phyloP scores from a whole-genome alignment of 2,888 invertebrate species.

The Agonum fuliginosum region DNA sequence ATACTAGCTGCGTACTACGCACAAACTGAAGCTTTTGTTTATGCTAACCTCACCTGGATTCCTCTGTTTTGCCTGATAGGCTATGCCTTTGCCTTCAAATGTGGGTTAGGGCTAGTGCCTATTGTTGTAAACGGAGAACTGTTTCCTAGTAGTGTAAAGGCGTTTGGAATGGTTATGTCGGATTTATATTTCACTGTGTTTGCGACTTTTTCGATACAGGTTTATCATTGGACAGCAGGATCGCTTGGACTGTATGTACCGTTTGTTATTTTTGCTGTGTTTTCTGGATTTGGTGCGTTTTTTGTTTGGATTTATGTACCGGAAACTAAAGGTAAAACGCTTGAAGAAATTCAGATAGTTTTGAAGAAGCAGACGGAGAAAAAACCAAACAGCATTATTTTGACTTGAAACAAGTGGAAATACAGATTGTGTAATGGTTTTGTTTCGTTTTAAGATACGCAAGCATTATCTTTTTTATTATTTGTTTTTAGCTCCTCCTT shows the following conservation, averaged over 20 bases:
- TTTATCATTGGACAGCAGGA: constrained; percentile 66
- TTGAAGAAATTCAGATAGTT: constrained; percentile 51
- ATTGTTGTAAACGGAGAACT: constrained; percentile 71
- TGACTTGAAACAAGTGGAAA: not conserved
- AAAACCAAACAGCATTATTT: not conserved
- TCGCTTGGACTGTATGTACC: constrained; percentile 68
- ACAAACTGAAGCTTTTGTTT: constrained; percentile 66
- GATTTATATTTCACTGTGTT: constrained; percentile 69
- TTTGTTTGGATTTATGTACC: constrained; percentile 64
- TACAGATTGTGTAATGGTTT: no score
- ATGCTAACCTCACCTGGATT: constrained; percentile 64
- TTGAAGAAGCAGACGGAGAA: constrained; percentile 23
- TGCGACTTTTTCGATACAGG: constrained; percentile 67
- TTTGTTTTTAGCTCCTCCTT: no score
- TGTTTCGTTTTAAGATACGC: no score
- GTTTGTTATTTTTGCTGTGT: constrained; percentile 69
- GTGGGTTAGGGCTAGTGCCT: constrained; percentile 71
- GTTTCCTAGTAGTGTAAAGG: constrained; percentile 71
- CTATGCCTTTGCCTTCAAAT: constrained; percentile 66
- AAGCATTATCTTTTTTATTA: no score
- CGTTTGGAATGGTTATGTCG: constrained; percentile 70
- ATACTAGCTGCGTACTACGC: constrained; percentile 68
- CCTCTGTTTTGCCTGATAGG: constrained; percentile 43
- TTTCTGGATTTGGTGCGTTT: constrained; percentile 66
- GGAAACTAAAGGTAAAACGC: constrained; percentile 50